Evolutionary conservation across 64 coral and sea anemone genomes (phyloP).

Genomic region (Trachythela sp.): DNA sequence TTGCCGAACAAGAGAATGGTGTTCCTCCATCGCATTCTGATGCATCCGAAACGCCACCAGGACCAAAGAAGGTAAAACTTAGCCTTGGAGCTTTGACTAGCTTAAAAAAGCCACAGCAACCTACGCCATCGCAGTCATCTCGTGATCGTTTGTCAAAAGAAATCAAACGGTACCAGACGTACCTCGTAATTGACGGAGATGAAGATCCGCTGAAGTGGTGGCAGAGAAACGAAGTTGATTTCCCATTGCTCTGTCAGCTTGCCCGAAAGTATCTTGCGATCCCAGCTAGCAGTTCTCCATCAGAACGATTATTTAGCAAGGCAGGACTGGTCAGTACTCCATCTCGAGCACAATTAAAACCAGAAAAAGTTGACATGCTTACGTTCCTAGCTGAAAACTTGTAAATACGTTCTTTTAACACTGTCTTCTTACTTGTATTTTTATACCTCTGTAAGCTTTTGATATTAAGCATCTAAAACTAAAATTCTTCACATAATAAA

Average conservation of each 20-base stretch:
- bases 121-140: background rate
- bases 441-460: too few relatives aligned
- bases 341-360: too few relatives aligned
- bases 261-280: background rate
- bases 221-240: background rate
- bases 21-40: background rate
- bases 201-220: constrained; percentile 7
- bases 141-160: constrained; percentile 4
- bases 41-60: background rate
- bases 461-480: too few relatives aligned
- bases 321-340: too few relatives aligned
- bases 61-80: constrained; percentile 3
- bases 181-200: background rate
- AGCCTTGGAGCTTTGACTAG: constrained; percentile 16
- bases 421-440: too few relatives aligned
- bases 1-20: background rate
- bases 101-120: background rate
- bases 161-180: background rate
- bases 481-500: too few relatives aligned
- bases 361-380: too few relatives aligned
- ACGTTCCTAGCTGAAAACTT: too few relatives aligned
- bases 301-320: too few relatives aligned
- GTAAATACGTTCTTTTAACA: too few relatives aligned
- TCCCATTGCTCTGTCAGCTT: background rate
- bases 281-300: background rate